Conservation (phyloP, 1,140 invertebrate genomes). For the Zeugodacus cucurbitae region DNA sequence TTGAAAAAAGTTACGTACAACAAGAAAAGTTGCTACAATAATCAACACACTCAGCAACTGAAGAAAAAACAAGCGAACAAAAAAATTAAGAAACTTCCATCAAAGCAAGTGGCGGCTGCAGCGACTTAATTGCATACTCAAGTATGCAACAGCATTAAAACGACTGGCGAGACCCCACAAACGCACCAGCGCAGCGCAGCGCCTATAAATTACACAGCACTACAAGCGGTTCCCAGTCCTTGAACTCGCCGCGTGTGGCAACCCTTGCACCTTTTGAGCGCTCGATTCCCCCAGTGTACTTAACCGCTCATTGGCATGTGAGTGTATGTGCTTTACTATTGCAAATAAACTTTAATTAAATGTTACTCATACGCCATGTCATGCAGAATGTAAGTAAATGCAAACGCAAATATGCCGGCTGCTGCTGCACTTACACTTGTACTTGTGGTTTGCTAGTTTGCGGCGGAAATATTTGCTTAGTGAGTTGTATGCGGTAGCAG, state of each 20-base stretch:
- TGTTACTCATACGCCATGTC: slow-evolving; percentile 25
- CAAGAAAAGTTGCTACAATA: background rate
- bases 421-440: background rate
- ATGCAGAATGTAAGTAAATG: slow-evolving; percentile 16
- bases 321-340: background rate
- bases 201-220: background rate
- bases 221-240: background rate
- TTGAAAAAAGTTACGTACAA: background rate
- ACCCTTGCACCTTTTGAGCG: background rate
- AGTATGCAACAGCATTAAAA: background rate
- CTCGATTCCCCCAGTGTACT: background rate
- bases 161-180: background rate
- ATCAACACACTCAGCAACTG: background rate
- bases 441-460: slow-evolving; percentile 16
- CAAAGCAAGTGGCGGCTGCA: slow-evolving; percentile 5
- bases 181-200: background rate
- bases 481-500: background rate
- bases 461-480: slow-evolving; percentile 17
- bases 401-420: background rate
- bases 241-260: background rate
- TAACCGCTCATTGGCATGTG: background rate
- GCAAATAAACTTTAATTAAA: slow-evolving; percentile 32
- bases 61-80: background rate
- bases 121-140: slow-evolving; percentile 7
- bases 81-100: background rate